Evolutionary conservation across 1,140 invertebrate genomes (phyloP), one percentile per base, ranked within the genome.

Genomic region (Habropoda laboriosa): DNA sequence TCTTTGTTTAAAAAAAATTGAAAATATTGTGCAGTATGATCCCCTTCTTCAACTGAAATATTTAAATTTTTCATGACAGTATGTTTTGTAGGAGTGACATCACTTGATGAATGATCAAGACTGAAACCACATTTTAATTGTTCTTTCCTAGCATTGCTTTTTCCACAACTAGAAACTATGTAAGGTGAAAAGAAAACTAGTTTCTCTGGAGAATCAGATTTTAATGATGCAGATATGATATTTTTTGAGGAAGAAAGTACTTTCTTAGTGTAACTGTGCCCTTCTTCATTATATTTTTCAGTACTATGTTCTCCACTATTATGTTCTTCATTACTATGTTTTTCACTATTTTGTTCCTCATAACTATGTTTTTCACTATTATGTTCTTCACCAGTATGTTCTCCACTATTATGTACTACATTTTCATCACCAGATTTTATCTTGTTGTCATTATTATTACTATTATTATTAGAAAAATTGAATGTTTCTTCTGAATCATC

Each of bases 1-100:
- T 95, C 94, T 7, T 90, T 89, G 0, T 93, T 87, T 21, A 95
- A 81, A 49, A 94, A 89, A 51, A 89, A 79, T 18, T 93, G 92
- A 71, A 95, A 95, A 75, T 95, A 95, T n/a, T 91, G 85, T 5
- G 94, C 92, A 0, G 94, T 92, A 16, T 91, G 91, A 71, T 93
- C 79, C 57, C 93, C 91, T 18, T 93, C 91, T 24, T 94, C 91
- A 0, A 87, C 40, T 0, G 90, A 92, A 49, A 91, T 92, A 68
- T 92, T 92, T 7, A 92, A 55, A 71, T 60, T 90, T 58, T 92
- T 58, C 87, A 90, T 90, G 1, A 93, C 78, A 1, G 84, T 90
- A 0, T 92, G 90, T 49, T 93, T 92, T 0, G 90, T 92, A 7
- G 92, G 91, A 67, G 90, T 90, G 24, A 87, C 83, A 5, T 79